Base-by-base conservation (phyloP, 35 echinoderm and acorn worm genomes). In the Lytechinus variegatus region DNA sequence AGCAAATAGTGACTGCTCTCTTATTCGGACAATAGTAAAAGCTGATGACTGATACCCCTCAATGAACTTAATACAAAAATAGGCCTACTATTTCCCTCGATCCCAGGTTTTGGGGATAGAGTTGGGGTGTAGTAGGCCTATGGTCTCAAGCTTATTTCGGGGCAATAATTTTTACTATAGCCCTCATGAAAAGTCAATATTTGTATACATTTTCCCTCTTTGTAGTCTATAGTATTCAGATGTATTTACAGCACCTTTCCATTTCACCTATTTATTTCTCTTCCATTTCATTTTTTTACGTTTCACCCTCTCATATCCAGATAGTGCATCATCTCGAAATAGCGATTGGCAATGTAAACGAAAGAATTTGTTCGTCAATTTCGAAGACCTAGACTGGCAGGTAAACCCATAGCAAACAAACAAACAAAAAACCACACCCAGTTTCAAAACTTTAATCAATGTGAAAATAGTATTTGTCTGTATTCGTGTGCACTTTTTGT, bases 351-450 rank as follows among this genome's bases (percentile, higher is more conserved):
- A 86, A 86, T 95, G 86, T 57, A 95, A 60, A 60, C 52, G 92
- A 27, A 95, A 91, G 28, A 52, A 92, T 92, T 54, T 86, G 54
- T 86, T 95, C 56, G 72, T 89, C 52, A 92, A 92, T 28, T 60
- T 97, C 28, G 94, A 96, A 91, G 61, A 93, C 54, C 92, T 93
- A 24, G 28, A 33, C 27, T 93, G 92, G 92, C 92, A 93, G 92
- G 92, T 93, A 93, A 93, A 10, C 12, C 9, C 52, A 12, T 5
- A 33, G 88, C 33, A 44, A 44, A 44, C 33, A 44, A 44, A 44
- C 33, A 44, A 44, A 44, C 33, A 44, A 44, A 44, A 44, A 44
- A 44, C 33, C 33, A 44, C 33, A 44, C 33, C 33, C 33, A 44
- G 2, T 44, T 44, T 44, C 33, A 44, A 44, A 44, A 44, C 33